Evolutionary conservation across 1,140 invertebrate species (phyloP).

Genomic region (Leptopilina clavipes): DNA sequence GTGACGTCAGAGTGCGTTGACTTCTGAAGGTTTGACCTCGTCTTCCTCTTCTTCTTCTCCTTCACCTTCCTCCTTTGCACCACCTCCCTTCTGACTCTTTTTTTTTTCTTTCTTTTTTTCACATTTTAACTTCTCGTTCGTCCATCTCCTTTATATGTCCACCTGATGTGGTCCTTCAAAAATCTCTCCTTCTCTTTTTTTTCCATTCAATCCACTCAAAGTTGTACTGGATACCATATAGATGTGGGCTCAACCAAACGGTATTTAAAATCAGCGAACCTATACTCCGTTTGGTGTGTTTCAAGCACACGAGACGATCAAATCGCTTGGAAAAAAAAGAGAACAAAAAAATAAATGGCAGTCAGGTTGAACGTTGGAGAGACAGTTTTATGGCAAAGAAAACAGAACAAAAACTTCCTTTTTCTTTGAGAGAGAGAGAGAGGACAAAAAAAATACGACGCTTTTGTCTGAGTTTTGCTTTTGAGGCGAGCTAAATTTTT

Average conservation of each 20-base stretch:
- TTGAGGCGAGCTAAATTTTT: not conserved
- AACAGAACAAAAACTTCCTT: not conserved
- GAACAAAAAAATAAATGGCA: not conserved
- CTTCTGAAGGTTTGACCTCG: slow-evolving; percentile 68
- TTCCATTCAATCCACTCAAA: not conserved
- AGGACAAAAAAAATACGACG: not conserved
- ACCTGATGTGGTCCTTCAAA: slow-evolving; percentile 35
- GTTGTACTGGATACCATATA: not conserved
- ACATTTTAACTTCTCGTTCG: not conserved
- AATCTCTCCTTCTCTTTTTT: slow-evolving; percentile 39
- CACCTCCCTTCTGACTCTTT: not conserved
- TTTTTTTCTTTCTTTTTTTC: not conserved
- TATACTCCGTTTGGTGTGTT: not conserved
- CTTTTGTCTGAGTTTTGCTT: not conserved
- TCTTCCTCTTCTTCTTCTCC: slow-evolving; percentile 57
- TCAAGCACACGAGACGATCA: not conserved
- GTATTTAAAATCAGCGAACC: slow-evolving; percentile 5
- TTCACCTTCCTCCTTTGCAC: slow-evolving; percentile 41
- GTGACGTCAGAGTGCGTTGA: slow-evolving; percentile 71
- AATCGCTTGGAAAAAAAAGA: slow-evolving; percentile 9
- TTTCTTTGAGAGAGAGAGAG: not conserved
- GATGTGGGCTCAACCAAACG: slow-evolving; percentile 1
- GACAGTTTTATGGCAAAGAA: slow-evolving; percentile 18
- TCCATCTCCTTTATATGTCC: slow-evolving; percentile 23
- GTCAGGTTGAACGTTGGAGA: not conserved